phyloP scores from a whole-genome alignment of 1,140 invertebrate species.

The Halyomorpha halys region DNA sequence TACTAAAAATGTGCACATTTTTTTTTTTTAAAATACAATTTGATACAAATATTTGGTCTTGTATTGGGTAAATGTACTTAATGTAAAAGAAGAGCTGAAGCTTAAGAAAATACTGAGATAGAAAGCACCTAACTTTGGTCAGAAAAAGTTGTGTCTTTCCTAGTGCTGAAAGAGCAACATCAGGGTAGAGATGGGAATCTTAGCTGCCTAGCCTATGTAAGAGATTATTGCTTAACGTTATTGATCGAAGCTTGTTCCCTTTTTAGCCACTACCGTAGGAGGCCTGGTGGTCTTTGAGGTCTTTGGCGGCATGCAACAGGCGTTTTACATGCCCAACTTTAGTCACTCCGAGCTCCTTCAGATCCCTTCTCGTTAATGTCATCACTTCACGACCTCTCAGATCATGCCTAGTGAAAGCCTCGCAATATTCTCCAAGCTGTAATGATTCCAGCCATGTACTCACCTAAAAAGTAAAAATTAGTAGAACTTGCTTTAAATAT shows the following conservation, averaged over 20 bases:
- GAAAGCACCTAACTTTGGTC: too few species aligned
- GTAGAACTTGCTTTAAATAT: too few species aligned
- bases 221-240: constrained; percentile 12
- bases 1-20: background rate
- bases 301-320: constrained; percentile 83
- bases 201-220: background rate
- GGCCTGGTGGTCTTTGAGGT: constrained; percentile 43
- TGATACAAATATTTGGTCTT: constrained; percentile 10
- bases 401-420: constrained; percentile 78
- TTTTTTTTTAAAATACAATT: constrained; percentile 8
- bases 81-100: constrained; percentile 10
- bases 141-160: too few species aligned
- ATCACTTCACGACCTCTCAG: constrained; percentile 83
- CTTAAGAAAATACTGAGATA: constrained; percentile 10
- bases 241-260: background rate
- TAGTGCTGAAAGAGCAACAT: background rate
- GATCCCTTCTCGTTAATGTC: constrained; percentile 69
- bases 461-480: constrained; percentile 39
- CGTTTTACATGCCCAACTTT: constrained; percentile 92
- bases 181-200: background rate
- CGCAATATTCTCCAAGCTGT: constrained; percentile 76
- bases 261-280: constrained; percentile 23
- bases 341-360: constrained; percentile 80
- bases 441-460: constrained; percentile 72
- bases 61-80: too few species aligned